phyloP scores from a whole-genome alignment of 2,888 invertebrate species.

The Gerris lacustris region DNA sequence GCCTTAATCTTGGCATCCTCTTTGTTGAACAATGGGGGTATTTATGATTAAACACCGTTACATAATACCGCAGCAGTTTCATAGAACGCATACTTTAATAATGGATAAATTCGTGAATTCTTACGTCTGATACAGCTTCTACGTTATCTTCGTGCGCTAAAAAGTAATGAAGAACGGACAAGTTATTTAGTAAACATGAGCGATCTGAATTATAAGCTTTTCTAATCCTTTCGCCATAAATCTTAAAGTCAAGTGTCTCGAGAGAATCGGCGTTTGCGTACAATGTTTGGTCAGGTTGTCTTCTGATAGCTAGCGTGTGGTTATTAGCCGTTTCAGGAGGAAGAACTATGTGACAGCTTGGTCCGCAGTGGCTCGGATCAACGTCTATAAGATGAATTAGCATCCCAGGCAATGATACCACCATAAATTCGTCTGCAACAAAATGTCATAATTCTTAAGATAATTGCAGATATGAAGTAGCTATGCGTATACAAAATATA shows the following conservation, averaged over 20 bases:
- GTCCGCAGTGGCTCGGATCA: conserved; percentile 62
- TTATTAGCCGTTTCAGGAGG: conserved; percentile 14
- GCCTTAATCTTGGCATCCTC: no score
- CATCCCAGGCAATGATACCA: conserved; percentile 70
- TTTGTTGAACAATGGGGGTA: no score
- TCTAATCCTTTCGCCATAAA: conserved; percentile 19
- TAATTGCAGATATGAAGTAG: neutral
- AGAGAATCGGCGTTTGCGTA: conserved; percentile 15
- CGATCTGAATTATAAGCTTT: conserved; percentile 19
- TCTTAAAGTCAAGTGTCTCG: conserved; percentile 16
- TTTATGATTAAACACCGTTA: no score
- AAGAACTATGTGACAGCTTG: conserved; percentile 61
- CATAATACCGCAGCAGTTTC: no score
- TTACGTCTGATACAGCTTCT: conserved; percentile 59
- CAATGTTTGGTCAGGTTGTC: neutral
- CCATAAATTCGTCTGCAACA: conserved; percentile 57
- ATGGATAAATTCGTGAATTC: conserved; percentile 9
- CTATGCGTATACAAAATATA: no score
- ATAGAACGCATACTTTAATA: no score
- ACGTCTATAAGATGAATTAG: conserved; percentile 79
- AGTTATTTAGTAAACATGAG: conserved; percentile 43
- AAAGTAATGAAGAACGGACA: conserved; percentile 72
- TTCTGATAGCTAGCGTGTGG: conserved; percentile 12
- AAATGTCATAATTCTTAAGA: conserved; percentile 14
- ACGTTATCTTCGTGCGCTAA: conserved; percentile 63